Percentiles rank a stretch among this genome's conserved stretches.
phyloP scores from a whole-genome alignment of 2,797 vertebrate species.

The Macropodus opercularis region DNA sequence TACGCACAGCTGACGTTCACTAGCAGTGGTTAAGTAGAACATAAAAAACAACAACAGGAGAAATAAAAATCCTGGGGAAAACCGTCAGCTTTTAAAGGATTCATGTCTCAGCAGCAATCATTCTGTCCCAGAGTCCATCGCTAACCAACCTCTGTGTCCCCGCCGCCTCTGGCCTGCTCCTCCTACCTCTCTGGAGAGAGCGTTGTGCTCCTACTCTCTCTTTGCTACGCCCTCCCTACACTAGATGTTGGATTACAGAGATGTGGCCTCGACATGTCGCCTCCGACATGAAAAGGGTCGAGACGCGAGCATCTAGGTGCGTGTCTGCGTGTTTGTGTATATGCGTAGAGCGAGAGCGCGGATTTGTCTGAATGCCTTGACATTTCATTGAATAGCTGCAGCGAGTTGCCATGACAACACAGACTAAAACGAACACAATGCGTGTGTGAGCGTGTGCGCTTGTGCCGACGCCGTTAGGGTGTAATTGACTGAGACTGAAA shows the following conservation, averaged over 20 bases:
- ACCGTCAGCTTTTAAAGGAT: too few species aligned
- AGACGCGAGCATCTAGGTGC: constrained; percentile 17
- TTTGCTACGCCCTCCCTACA: neutral
- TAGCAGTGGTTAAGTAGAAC: too few species aligned
- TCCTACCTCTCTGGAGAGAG: constrained; percentile 15
- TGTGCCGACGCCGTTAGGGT: constrained; percentile 33
- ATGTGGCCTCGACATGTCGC: too few species aligned
- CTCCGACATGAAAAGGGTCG: constrained; percentile 1
- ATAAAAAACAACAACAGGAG: too few species aligned
- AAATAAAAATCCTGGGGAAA: too few species aligned
- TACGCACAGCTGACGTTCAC: too few species aligned
- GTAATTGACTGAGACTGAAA: constrained; percentile 53
- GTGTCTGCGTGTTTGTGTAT: constrained; percentile 24
- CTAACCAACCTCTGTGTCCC: constrained; percentile 11
- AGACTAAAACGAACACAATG: constrained; percentile 64
- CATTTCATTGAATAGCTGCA: constrained; percentile 73
- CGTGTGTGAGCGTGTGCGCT: constrained; percentile 10
- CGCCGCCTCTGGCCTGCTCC: constrained; percentile 3
- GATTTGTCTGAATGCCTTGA: constrained; percentile 65
- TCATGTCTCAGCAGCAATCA: neutral
- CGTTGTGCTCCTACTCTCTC: neutral
- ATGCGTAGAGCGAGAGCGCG: constrained; percentile 7
- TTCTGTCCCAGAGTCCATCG: neutral
- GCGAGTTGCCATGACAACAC: constrained; percentile 74
- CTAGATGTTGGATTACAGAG: constrained; percentile 13